phyloP scores from a whole-genome alignment of 2,113 vertebrate species.

The Melanerpes formicivorus region DNA sequence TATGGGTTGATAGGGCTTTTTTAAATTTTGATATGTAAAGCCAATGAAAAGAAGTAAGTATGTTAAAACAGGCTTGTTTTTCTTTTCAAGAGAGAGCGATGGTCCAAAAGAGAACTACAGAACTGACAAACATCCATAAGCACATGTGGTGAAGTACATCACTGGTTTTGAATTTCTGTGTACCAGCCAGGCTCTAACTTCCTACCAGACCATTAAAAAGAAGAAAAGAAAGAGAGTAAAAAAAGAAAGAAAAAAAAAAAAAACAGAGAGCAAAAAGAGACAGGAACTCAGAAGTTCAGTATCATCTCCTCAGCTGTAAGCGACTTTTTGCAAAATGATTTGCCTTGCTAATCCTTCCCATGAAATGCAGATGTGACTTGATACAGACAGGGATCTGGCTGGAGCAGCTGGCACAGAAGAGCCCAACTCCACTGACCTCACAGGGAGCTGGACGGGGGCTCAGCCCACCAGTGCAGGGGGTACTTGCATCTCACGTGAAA shows the following conservation, averaged over 20 bases:
- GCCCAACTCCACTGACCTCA: neutral
- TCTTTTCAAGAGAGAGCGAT: neutral
- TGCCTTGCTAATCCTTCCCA: neutral
- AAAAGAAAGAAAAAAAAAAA: too few species aligned
- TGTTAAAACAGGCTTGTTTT: neutral
- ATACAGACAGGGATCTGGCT: neutral
- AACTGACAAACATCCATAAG: neutral
- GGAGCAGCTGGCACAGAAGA: neutral
- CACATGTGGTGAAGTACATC: neutral
- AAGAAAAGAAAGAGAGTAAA: neutral
- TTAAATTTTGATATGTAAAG: neutral
- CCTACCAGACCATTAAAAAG: neutral
- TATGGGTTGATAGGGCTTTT: neutral
- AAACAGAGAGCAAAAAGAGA: neutral
- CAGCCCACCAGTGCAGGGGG: neutral
- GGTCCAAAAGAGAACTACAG: neutral
- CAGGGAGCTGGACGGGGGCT: neutral
- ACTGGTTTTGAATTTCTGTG: neutral
- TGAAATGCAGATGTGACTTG: neutral
- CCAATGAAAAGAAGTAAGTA: neutral
- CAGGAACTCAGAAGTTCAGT: neutral
- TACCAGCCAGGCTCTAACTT: neutral
- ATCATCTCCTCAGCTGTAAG: neutral
- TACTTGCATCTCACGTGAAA: neutral
- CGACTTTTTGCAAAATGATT: neutral